Percentiles rank a stretch among this genome's conserved stretches.
phyloP scores from a whole-genome alignment of 2,113 vertebrate species.

The Protobothrops flavoviridis region DNA sequence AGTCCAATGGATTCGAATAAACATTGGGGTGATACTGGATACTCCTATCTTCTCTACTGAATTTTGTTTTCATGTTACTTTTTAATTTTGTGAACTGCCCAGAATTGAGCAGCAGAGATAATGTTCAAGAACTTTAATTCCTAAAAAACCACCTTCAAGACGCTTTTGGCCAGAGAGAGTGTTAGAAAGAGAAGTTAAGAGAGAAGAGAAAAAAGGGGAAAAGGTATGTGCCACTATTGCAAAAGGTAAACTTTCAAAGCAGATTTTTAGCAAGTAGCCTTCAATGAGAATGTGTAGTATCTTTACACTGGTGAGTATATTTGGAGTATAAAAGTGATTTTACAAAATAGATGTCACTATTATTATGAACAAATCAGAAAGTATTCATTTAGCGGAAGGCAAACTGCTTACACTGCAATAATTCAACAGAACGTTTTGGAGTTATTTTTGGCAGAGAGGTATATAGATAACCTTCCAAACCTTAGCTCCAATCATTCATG shows the following conservation, averaged over 20 bases:
- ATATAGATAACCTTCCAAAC: neutral
- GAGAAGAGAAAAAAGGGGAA: neutral
- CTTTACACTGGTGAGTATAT: neutral
- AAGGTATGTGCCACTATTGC: no score
- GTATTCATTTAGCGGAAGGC: neutral
- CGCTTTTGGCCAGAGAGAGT: neutral
- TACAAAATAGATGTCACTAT: neutral
- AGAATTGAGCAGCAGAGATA: neutral
- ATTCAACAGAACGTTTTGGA: neutral
- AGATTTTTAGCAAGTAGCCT: neutral
- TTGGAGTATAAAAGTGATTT: neutral
- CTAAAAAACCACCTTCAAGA: neutral
- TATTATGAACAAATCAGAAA: neutral
- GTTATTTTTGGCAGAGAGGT: neutral
- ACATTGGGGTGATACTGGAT: neutral
- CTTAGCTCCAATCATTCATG: neutral
- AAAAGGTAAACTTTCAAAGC: neutral
- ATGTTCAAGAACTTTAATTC: neutral
- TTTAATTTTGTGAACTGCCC: neutral
- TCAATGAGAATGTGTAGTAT: neutral
- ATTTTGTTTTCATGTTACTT: neutral
- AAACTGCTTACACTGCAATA: neutral
- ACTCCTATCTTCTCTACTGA: neutral
- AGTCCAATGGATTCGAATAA: neutral
- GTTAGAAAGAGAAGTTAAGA: neutral